A percentile compares a stretch with the other conserved stretches of the same genome.
Conservation (phyloP, 2,888 invertebrate genomes). For the Drosophila subquinaria region DNA sequence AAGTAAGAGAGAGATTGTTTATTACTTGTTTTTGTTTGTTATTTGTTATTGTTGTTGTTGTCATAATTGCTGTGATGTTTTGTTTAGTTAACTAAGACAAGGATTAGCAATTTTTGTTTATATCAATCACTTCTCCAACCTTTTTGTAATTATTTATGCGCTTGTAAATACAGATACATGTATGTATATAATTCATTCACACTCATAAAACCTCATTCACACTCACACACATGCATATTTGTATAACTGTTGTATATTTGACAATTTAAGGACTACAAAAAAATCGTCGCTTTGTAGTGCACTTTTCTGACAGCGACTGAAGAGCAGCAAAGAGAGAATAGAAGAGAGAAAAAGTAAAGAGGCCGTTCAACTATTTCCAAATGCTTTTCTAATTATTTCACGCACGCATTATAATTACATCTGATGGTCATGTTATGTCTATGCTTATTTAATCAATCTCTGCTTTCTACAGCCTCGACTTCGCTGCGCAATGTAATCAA, state of each 20-base stretch:
- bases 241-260: conserved; percentile 53
- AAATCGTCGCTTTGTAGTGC: conserved; percentile 45
- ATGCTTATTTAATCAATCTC: conserved; percentile 5
- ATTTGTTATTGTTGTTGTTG: conserved; percentile 63
- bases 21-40: conserved; percentile 57
- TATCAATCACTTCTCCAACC: conserved; percentile 52
- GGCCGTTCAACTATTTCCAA: conserved; percentile 32
- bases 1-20: conserved; percentile 34
- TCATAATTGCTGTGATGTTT: conserved; percentile 72
- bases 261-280: background rate
- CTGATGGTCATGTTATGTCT: too few relatives aligned
- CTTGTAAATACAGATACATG: conserved; percentile 74
- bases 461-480: conserved; percentile 89
- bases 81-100: conserved; percentile 66
- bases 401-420: conserved; percentile 74
- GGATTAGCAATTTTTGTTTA: conserved; percentile 74
- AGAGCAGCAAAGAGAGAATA: conserved; percentile 11
- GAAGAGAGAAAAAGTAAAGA: background rate
- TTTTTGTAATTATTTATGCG: conserved; percentile 72
- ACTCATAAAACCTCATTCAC: conserved; percentile 12
- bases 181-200: too few relatives aligned
- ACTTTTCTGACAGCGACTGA: conserved; percentile 21
- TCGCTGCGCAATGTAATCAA: conserved; percentile 87
- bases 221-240: conserved; percentile 23
- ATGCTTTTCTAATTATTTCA: conserved; percentile 68